Evolutionary conservation across 30 jellyfish, hydroid and myxozoan species (phyloP), one percentile per base, ranked within the genome.

Genomic region (Cassiopea xamachana): DNA sequence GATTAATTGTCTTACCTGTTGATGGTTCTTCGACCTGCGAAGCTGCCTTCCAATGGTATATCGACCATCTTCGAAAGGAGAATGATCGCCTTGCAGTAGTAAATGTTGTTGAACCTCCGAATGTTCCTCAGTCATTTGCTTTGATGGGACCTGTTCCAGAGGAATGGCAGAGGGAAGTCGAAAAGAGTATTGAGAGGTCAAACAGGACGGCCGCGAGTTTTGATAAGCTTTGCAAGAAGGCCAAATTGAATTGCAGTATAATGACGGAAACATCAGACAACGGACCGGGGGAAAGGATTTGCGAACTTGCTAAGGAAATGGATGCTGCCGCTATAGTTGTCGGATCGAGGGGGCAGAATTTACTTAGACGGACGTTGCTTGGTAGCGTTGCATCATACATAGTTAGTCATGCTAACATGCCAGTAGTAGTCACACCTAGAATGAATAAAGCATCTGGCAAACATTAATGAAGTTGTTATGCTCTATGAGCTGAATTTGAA

Each of bases 321-420:
- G 61, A 84, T 46, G 98, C 98, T 1, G 80, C 60, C 58, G 94
- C 86, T 1, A 88, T 93, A 47, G 92, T 93, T 6, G 92, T 93
- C 6, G 98, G 98, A 49, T 87, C 98, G 46, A 88, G 98, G 77
- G 98, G 98, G 27, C 92, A 87, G 72, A 93, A 93, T 79, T 69
- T 89, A 68, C 17, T 93, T 14, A 75, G 98, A 77, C 83, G 98
- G 83, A 93, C 98, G n/a, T 69, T 93, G 43, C 94, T 93, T 14
- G 98, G 98, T 7, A 93, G 98, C 50, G 96, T 89, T 7, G 83
- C 97, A 58, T 88, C 96, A 6, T 93, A 93, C 72, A 93, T 93
- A 60, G 93, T 91, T 79, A 58, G 72, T 80, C 94, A 83, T 88
- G 91, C 98, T 7, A 80, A 83, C 44, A 86, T 90, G 7, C 92